phyloP scores from a whole-genome alignment of 2,113 vertebrate species.

The Scartelaos histophorus region DNA sequence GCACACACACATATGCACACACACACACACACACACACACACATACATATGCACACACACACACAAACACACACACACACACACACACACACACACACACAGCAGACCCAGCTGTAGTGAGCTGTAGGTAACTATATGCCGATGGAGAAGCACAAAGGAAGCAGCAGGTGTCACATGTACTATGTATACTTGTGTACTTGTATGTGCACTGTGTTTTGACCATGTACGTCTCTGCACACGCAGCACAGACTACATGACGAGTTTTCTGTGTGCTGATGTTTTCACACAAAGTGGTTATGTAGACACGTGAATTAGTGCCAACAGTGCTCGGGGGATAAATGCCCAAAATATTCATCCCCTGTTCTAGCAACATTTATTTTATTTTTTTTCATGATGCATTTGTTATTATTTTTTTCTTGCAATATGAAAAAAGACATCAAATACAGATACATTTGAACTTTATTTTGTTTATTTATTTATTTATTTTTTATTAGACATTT shows the following conservation, averaged over 20 bases:
- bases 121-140: slow-evolving; percentile 26
- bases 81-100: not conserved
- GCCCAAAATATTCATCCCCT: too few relatives aligned
- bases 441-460: too few relatives aligned
- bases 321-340: too few relatives aligned
- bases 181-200: too few relatives aligned
- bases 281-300: not conserved
- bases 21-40: slow-evolving; percentile 17
- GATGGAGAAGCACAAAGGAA: slow-evolving; percentile 16
- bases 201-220: not conserved
- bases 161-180: slow-evolving; percentile 2
- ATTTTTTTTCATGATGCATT: too few relatives aligned
- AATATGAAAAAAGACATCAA: not conserved
- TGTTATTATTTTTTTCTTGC: too few relatives aligned
- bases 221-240: not conserved
- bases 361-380: too few relatives aligned
- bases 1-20: not conserved
- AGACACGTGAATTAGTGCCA: too few relatives aligned
- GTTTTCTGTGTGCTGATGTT: too few relatives aligned
- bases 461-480: too few relatives aligned
- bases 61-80: not conserved
- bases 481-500: too few relatives aligned
- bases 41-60: not conserved
- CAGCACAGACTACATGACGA: not conserved
- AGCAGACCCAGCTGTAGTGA: slow-evolving; percentile 17